phyloP scores from a whole-genome alignment of 1,140 invertebrate genomes.

The Papilio machaon region DNA sequence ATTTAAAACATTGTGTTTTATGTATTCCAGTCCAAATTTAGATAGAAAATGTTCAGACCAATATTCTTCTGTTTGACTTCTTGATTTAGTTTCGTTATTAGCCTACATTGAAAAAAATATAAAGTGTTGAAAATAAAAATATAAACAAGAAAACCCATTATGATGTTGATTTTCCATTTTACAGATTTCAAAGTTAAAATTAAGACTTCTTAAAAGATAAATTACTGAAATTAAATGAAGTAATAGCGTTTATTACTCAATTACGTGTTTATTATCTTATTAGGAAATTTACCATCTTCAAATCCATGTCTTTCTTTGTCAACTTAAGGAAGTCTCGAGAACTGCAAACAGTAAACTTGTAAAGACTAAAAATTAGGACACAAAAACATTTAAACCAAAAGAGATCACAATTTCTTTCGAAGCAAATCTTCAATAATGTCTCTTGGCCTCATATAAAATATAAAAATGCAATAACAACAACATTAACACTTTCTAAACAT shows the following conservation, averaged over 20 bases:
- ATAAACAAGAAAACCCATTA: neutral
- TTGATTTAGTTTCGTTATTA: neutral
- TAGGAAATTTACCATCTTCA: neutral
- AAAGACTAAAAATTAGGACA: neutral
- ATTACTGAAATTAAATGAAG: no score
- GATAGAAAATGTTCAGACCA: neutral
- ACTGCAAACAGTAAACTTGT: neutral
- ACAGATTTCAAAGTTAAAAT: no score
- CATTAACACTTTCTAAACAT: neutral
- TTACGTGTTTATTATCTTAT: neutral
- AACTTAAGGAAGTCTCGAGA: neutral
- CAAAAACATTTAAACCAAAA: neutral
- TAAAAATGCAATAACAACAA: neutral
- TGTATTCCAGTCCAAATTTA: conserved; percentile 12
- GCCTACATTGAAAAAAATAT: neutral
- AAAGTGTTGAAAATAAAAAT: no score
- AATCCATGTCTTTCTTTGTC: neutral
- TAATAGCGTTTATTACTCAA: no score
- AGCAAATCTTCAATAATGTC: neutral
- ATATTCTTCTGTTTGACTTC: neutral
- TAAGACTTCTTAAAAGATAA: no score
- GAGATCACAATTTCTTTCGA: neutral
- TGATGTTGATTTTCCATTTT: neutral
- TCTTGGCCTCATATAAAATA: neutral
- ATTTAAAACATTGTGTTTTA: conserved; percentile 4